Percentiles rank a stretch among this genome's conserved stretches.
These are phyloP conservation scores for Timema podura DNA, from an alignment of 2,888 invertebrate genomes.

Conservation along the genomic window DNA sequence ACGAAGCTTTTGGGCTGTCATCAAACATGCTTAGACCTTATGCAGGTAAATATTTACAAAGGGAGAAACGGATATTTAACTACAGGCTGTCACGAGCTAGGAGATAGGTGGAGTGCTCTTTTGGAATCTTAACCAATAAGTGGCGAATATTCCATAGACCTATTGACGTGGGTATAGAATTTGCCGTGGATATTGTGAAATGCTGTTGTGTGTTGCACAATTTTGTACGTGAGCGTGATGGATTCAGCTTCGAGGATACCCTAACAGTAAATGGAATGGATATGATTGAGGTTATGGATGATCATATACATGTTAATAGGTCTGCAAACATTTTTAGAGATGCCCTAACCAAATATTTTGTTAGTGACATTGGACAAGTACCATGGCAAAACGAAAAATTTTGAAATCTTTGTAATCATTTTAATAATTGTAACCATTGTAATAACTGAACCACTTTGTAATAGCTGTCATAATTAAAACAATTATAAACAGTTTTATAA, in stretches of 20 bases:
- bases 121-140: slow-evolving; percentile 14
- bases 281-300: neutral
- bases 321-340: slow-evolving; percentile 2
- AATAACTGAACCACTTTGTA: too few relatives aligned
- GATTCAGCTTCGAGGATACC: slow-evolving; percentile 13
- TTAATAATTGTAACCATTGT: too few relatives aligned
- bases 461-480: too few relatives aligned
- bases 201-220: slow-evolving; percentile 9
- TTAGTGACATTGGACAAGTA: slow-evolving; percentile 6
- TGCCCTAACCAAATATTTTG: slow-evolving; percentile 12
- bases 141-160: slow-evolving; percentile 13
- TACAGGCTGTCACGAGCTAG: neutral
- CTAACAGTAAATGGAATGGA: neutral
- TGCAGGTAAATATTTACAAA: neutral
- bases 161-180: neutral
- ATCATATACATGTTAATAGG: neutral
- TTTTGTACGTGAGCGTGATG: slow-evolving; percentile 8
- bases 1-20: slow-evolving; percentile 6
- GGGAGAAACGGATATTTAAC: neutral
- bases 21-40: slow-evolving; percentile 10
- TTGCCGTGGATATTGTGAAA: slow-evolving; percentile 15
- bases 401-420: too few relatives aligned
- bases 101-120: slow-evolving; percentile 8
- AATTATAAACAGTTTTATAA: too few relatives aligned
- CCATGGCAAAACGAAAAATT: neutral